A percentile compares a stretch with the other conserved stretches of the same genome.
phyloP scores from a whole-genome alignment of 2,113 vertebrate species.

The Chlamydotis undulata region DNA sequence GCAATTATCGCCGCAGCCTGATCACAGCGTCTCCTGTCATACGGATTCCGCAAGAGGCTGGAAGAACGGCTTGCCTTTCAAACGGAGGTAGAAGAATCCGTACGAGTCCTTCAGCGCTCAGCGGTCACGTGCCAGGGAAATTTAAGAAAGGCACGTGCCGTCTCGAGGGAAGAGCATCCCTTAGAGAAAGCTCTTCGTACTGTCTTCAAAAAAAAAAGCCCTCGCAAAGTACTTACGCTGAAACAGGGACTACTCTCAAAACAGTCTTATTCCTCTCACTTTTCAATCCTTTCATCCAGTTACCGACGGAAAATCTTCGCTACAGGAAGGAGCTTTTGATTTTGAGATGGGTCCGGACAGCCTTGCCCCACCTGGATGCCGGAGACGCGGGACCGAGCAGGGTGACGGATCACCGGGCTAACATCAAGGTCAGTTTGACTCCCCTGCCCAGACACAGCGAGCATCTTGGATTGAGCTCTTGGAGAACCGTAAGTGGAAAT shows the following conservation, averaged over 20 bases:
- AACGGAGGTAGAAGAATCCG: neutral
- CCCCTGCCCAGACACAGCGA: neutral
- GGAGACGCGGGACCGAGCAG: neutral
- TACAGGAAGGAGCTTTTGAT: neutral
- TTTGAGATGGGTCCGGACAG: neutral
- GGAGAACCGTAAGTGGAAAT: conserved; percentile 5
- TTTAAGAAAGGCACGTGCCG: neutral
- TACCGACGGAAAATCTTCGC: neutral
- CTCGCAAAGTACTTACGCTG: neutral
- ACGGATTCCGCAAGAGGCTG: neutral
- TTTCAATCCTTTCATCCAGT: neutral
- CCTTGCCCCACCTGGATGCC: neutral
- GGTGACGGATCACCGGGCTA: neutral
- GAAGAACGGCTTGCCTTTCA: conserved; percentile 33
- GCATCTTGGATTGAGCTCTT: neutral
- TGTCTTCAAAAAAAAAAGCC: neutral
- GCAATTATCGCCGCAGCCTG: neutral
- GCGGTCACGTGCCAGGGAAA: neutral
- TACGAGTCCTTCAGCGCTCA: neutral
- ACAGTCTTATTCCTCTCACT: neutral
- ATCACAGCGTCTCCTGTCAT: neutral
- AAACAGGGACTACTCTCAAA: neutral
- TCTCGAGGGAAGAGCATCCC: neutral
- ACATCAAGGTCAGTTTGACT: neutral
- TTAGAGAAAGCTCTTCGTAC: neutral